These are phyloP conservation scores for Mobula birostris DNA, from an alignment of 2,113 vertebrate species.

Conservation along the genomic window DNA sequence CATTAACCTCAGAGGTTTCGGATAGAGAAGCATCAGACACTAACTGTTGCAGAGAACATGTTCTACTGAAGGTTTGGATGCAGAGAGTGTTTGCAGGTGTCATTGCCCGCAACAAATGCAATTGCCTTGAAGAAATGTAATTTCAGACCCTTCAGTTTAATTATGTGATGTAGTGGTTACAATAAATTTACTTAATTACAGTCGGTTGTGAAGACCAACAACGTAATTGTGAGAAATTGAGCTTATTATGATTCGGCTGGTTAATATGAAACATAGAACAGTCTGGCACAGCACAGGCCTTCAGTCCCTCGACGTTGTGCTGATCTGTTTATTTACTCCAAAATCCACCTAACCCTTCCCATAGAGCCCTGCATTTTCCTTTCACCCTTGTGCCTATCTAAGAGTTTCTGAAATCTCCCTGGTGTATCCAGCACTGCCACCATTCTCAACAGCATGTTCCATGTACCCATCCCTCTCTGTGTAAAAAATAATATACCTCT, in stretches of 20 bases:
- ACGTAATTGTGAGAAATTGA: background rate
- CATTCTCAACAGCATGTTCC: too few species aligned
- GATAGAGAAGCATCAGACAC: background rate
- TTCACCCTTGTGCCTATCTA: too few species aligned
- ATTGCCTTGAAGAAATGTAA: conserved; percentile 19
- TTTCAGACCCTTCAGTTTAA: conserved; percentile 16
- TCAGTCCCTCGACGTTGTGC: too few species aligned
- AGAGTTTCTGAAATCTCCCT: too few species aligned
- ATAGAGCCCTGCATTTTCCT: too few species aligned
- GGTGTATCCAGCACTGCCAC: too few species aligned
- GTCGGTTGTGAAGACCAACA: background rate
- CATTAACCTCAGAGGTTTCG: background rate
- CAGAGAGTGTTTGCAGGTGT: background rate
- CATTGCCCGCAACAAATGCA: background rate
- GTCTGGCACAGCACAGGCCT: too few species aligned
- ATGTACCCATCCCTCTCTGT: too few species aligned
- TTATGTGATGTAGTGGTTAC: background rate
- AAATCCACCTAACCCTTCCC: too few species aligned
- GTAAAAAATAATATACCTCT: too few species aligned
- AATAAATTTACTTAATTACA: conserved; percentile 26
- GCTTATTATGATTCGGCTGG: background rate
- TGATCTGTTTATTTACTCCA: too few species aligned
- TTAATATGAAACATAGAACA: too few species aligned
- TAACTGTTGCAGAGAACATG: background rate
- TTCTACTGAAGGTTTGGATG: background rate